Percentiles rank a stretch among this genome's conserved stretches.
phyloP scores from a whole-genome alignment of 2,888 invertebrate species.

The Morpho deidamia region DNA sequence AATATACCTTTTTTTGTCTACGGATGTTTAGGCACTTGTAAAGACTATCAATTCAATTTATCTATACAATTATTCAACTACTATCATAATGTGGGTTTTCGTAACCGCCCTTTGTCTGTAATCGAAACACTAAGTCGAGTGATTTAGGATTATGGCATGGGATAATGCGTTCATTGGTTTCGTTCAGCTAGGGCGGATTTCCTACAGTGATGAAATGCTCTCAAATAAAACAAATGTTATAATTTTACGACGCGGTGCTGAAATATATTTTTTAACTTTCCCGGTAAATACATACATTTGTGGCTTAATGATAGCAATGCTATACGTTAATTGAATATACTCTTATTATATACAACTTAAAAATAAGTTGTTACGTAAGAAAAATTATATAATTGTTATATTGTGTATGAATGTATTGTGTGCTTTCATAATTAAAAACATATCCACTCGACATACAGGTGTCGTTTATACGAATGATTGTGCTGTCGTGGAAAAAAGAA shows the following conservation, averaged over 20 bases:
- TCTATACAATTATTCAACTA: constrained; percentile 74
- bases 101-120: constrained; percentile 71
- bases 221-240: too few species aligned
- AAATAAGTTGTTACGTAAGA: too few species aligned
- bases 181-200: constrained; percentile 63
- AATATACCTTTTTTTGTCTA: too few species aligned
- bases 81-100: constrained; percentile 73
- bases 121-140: constrained; percentile 76
- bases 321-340: too few species aligned
- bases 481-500: background rate
- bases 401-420: too few species aligned
- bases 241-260: too few species aligned
- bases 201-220: constrained; percentile 12
- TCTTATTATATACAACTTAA: too few species aligned
- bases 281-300: too few species aligned
- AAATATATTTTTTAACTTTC: too few species aligned
- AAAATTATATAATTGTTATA: too few species aligned
- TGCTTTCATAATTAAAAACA: background rate
- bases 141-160: constrained; percentile 76
- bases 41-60: constrained; percentile 66
- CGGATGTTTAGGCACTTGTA: background rate
- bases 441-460: background rate
- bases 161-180: constrained; percentile 69
- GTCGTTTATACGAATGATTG: background rate
- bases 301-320: too few species aligned